Evolutionary conservation across 1,140 invertebrate species (phyloP).

Genomic region (Nephila pilipes): DNA sequence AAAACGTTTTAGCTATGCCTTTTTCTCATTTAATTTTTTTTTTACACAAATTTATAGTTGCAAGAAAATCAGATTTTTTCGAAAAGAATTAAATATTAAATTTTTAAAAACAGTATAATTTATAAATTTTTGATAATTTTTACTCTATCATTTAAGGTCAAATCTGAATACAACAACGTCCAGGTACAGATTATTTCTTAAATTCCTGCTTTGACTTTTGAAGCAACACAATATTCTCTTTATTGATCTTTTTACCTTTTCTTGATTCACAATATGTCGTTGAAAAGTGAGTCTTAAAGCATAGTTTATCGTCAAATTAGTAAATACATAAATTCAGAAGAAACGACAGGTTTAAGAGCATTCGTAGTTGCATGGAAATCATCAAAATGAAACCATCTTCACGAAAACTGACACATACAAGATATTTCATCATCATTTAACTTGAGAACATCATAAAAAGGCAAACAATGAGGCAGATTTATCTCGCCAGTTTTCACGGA

Average conservation of each 20-base stretch:
- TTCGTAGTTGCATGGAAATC: background rate
- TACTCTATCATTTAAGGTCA: no score
- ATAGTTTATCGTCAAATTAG: background rate
- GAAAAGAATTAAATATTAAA: no score
- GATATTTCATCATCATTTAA: constrained; percentile 20
- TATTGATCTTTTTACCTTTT: background rate
- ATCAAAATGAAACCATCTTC: background rate
- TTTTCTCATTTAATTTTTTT: no score
- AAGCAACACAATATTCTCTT: no score
- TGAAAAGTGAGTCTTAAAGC: background rate
- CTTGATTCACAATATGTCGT: background rate
- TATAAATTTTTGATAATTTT: no score
- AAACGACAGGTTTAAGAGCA: background rate
- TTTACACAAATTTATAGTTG: no score
- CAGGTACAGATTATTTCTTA: no score
- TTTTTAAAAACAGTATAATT: no score
- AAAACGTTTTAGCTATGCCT: no score
- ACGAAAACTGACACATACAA: background rate
- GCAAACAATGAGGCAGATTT: constrained; percentile 12
- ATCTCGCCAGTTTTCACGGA: background rate
- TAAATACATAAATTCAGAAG: background rate
- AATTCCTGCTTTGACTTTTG: no score
- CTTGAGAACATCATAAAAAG: constrained; percentile 26
- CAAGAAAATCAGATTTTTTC: no score
- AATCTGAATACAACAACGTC: no score